phyloP scores from a whole-genome alignment of 2,888 invertebrate species.

The Caenorhabditis plicata region DNA sequence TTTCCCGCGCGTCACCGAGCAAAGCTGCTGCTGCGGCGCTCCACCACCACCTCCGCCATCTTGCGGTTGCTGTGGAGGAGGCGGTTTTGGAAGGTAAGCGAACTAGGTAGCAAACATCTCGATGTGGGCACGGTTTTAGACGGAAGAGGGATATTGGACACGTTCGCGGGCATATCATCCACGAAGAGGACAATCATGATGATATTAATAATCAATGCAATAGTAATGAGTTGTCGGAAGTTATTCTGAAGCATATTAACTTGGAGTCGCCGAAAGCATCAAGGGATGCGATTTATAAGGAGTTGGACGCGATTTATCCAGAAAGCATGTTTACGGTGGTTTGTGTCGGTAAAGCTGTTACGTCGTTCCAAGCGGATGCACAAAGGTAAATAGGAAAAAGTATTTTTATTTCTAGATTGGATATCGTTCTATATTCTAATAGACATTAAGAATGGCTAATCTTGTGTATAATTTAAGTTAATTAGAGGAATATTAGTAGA shows the following conservation, averaged over 20 bases:
- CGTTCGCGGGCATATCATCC: constrained; percentile 19
- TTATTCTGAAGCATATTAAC: constrained; percentile 20
- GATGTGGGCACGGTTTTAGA: constrained; percentile 22
- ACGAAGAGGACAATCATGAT: not conserved
- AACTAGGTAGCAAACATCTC: not conserved
- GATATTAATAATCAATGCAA: constrained; percentile 28
- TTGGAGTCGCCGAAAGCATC: constrained; percentile 4
- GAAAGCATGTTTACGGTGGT: constrained; percentile 36
- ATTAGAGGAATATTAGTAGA: too few relatives aligned
- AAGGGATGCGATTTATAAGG: constrained; percentile 33
- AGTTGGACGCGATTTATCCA: constrained; percentile 33
- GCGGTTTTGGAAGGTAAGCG: not conserved
- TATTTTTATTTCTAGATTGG: too few relatives aligned
- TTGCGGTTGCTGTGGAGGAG: too few relatives aligned
- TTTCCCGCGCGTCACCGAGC: constrained; percentile 17
- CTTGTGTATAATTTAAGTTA: too few relatives aligned
- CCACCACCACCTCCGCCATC: constrained; percentile 21
- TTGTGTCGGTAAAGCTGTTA: constrained; percentile 25
- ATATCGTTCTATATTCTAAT: too few relatives aligned
- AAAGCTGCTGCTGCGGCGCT: constrained; percentile 18
- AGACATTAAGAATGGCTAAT: too few relatives aligned
- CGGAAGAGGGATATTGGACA: constrained; percentile 29
- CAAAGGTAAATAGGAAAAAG: too few relatives aligned
- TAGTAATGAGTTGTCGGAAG: constrained; percentile 22
- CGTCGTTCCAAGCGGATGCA: constrained; percentile 38